phyloP scores from a whole-genome alignment of 2,888 invertebrate species.

The Glomeris marginata region DNA sequence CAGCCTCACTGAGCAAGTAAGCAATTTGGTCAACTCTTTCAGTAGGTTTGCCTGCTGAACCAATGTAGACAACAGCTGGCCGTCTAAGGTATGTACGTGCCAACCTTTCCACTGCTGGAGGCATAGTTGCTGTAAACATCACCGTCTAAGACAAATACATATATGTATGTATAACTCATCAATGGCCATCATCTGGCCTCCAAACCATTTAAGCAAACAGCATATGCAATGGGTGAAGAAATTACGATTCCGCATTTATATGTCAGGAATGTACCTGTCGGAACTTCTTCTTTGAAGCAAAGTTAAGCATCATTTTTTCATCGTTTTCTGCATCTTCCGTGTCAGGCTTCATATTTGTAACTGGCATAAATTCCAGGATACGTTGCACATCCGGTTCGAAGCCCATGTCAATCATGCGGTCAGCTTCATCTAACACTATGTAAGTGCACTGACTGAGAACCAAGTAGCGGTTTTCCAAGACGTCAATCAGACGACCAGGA shows the following conservation, averaged over 20 bases:
- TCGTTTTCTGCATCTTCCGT: conserved; percentile 96
- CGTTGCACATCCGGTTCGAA: conserved; percentile 94
- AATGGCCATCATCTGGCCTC: too few relatives aligned
- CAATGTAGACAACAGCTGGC: conserved; percentile 95
- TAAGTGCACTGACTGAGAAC: conserved; percentile 96
- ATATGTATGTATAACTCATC: too few relatives aligned
- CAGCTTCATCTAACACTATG: conserved; percentile 68
- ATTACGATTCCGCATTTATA: too few relatives aligned
- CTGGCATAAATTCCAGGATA: conserved; percentile 95
- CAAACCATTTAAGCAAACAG: too few relatives aligned
- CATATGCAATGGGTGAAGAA: not conserved
- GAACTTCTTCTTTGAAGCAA: conserved; percentile 89
- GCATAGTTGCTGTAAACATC: conserved; percentile 99
- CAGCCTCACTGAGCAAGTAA: conserved; percentile 84
- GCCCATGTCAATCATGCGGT: conserved; percentile 99
- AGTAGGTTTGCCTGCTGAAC: conserved; percentile 89
- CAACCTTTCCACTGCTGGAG: conserved; percentile 88
- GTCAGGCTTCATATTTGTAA: conserved; percentile 94
- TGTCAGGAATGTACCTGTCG: conserved; percentile 69
- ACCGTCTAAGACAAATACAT: conserved; percentile 53
- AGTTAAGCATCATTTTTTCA: conserved; percentile 74
- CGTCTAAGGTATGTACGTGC: conserved; percentile 86
- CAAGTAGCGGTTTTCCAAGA: conserved; percentile 92
- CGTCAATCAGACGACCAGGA: conserved; percentile 97
- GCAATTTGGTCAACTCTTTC: conserved; percentile 97